These are phyloP conservation scores for Plumapathes pennacea DNA, from an alignment of 92 coral and sea anemone species.

Conservation along the genomic window DNA sequence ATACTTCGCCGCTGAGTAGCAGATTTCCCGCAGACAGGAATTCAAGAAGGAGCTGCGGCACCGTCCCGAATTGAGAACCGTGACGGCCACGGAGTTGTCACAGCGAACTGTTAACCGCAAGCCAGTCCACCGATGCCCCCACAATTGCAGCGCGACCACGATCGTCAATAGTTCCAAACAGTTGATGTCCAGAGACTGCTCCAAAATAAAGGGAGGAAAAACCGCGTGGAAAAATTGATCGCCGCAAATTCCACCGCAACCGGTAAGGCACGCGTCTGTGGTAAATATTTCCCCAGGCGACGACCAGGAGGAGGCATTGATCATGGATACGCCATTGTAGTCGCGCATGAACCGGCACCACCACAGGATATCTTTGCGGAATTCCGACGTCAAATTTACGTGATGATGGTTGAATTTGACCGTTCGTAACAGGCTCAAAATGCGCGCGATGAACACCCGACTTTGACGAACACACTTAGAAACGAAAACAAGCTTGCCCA, in stretches of 20 bases:
- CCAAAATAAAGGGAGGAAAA: conserved; percentile 4
- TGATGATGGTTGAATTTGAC: not conserved
- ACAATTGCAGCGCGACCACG: conserved; percentile 21
- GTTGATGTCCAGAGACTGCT: conserved; percentile 7
- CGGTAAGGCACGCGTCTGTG: conserved; percentile 18
- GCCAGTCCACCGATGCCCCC: conserved; percentile 20
- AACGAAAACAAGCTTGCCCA: conserved; percentile 3
- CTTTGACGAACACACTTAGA: conserved; percentile 1
- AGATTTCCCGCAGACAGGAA: conserved; percentile 29
- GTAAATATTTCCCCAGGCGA: conserved; percentile 20
- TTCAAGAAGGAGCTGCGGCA: conserved; percentile 17
- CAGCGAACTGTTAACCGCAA: conserved; percentile 3
- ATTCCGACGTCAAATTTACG: not conserved
- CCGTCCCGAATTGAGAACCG: conserved; percentile 28
- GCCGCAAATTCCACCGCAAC: conserved; percentile 23
- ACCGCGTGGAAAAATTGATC: conserved; percentile 9
- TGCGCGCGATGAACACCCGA: conserved; percentile 3
- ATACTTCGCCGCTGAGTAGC: conserved; percentile 17
- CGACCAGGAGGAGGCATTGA: conserved; percentile 4
- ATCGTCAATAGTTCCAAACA: conserved; percentile 17
- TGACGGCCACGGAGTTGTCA: conserved; percentile 18
- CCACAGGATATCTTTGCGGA: conserved; percentile 1
- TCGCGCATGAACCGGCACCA: conserved; percentile 1
- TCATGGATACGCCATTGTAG: conserved; percentile 19
- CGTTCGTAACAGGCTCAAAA: not conserved